Evolutionary conservation across 1,140 invertebrate genomes (phyloP), one percentile per base, ranked within the genome.

Genomic region (Cotesia vestalis): DNA sequence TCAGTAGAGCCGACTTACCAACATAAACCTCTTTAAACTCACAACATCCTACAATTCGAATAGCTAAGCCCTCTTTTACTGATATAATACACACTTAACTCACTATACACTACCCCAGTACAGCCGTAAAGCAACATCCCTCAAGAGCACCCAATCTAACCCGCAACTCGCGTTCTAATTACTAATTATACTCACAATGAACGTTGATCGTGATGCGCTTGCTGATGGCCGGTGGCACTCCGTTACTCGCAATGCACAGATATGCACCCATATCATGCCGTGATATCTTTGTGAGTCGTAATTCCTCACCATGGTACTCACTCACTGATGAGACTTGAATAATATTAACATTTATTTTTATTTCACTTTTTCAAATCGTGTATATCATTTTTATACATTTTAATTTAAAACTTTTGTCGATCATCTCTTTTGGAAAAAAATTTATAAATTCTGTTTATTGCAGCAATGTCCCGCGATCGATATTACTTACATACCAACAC

Each of bases 231-330:
- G 94, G 94, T 36, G 93, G 93, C 12, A 94, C 90, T 46, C 91
- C 91, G 75, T 94, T 95, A 76, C 90, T 92, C n/a, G 94, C 94
- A 59, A 95, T 94, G 84, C 94, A 95, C 61, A 94, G 86, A 85
- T 95, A 96, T 68, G 93, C 92, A n/a, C 93, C 93, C 94, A 96
- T 96, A 83, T 96, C 94, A 66, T 92, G 91, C 66, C 95, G 88
- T 70, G 91, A 92, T 77, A 96, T 93, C 87, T 94, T 95, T 59
- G 89, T 90, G 73, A 96, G 87, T 75, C 91, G 91, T 69, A 96
- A 83, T 11, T 93, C 90, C 78, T 94, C 79, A 82, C 83, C 82
- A 35, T 78, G 77, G 62, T 68, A 69, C 57, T 76, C 72, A 14
- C 51, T 72, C 27, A 74, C 62, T 3, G 62, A 46, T 59, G 36